Conservation (phyloP, 2,888 invertebrate genomes). For the Torymus tubicola region DNA sequence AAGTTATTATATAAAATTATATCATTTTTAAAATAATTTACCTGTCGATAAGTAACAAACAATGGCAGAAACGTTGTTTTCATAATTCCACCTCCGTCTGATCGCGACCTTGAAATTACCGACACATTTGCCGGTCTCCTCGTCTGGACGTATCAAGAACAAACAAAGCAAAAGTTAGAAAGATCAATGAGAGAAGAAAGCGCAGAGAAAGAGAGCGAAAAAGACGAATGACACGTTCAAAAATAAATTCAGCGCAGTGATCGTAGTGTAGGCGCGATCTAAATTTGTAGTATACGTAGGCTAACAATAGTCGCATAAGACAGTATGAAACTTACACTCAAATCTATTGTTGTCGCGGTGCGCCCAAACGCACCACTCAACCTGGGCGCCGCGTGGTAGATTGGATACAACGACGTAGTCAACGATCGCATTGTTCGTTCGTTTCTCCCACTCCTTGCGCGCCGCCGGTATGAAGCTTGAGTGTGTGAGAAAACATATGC, state of each 20-base stretch:
- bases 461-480: slow-evolving; percentile 85
- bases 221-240: slow-evolving; percentile 7
- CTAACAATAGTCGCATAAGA: no score
- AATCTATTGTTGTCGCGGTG: slow-evolving; percentile 91
- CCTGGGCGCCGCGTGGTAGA: slow-evolving; percentile 87
- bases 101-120: slow-evolving; percentile 90
- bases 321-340: slow-evolving; percentile 82
- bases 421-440: slow-evolving; percentile 90
- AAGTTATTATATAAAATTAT: no score
- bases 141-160: slow-evolving; percentile 79
- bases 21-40: slow-evolving; percentile 67
- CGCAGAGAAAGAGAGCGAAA: not conserved
- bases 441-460: slow-evolving; percentile 87
- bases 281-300: no score
- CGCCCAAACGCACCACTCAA: slow-evolving; percentile 97
- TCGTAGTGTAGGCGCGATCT: no score
- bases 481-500: slow-evolving; percentile 91
- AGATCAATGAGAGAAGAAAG: not conserved
- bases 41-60: slow-evolving; percentile 89
- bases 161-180: slow-evolving; percentile 20
- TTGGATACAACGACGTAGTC: slow-evolving; percentile 90
- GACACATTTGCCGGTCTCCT: slow-evolving; percentile 92
- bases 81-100: slow-evolving; percentile 91
- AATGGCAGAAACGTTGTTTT: slow-evolving; percentile 90
- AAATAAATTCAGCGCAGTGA: slow-evolving; percentile 24